Evolutionary conservation across 2,113 vertebrate genomes (phyloP), one percentile per base, ranked within the genome.

Genomic region (Setophaga coronata): DNA sequence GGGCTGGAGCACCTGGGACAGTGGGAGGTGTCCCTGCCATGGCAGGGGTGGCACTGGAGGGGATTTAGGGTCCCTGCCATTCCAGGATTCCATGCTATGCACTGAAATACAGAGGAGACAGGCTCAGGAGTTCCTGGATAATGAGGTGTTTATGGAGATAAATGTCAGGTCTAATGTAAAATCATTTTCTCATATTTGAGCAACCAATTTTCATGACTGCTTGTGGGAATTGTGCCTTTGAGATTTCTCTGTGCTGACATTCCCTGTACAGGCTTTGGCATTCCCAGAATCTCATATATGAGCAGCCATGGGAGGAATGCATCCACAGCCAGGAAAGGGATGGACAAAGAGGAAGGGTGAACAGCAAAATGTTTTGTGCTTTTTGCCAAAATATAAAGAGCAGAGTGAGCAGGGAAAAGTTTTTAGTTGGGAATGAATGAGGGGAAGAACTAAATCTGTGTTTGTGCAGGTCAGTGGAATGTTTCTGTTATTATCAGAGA

Each of bases 391-490:
- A 69, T 28, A 12, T 1, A 11, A 45, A 28, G 50, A 40, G 24
- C 14, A 10, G 20, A 34, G n/a, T 28, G 74, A 81, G 36, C 6
- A 8, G 8, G 5, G 34, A 1, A 1, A 25, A 5, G 31, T 10
- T 78, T 54, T 89, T 9, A 18, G 29, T 7, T 43, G 31, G 3
- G 9, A 18, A 24, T 28, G 56, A 69, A 9, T 2, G 2, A 4
- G 5, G 26, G 13, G n/a, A 36, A 66, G 53, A 50, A 18, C 3
- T 2, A 12, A 61, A 45, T n/a, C 17, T 4, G 0, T 12, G 33
- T 42, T 89, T 70, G 36, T 53, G 36, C 34, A 26, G 25, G 58
- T 24, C 19, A 36, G 18, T 4, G 76, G 42, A 79, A 18, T 10
- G 20, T 29, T 74, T 29, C 3, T 33, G 16, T 14, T 36, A 36